A percentile compares a stretch with the other conserved stretches of the same genome.
These are phyloP conservation scores for Lepetodrilus schrolli DNA, from an alignment of 2,888 invertebrate genomes.

Conservation along the genomic window DNA sequence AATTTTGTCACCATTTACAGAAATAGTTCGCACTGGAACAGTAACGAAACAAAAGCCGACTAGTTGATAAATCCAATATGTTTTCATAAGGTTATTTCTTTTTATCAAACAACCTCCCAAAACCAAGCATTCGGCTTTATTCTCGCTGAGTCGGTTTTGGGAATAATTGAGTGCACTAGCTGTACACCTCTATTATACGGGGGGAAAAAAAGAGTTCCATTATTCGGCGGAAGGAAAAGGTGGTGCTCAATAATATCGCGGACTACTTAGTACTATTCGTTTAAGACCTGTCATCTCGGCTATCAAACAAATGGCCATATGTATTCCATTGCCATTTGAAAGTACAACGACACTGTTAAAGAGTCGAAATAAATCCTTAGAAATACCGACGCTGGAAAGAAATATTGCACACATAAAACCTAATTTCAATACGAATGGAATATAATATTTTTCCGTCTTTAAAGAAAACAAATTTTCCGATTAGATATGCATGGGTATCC, in stretches of 20 bases:
- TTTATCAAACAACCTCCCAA: too few species aligned
- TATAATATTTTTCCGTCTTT: constrained; percentile 13
- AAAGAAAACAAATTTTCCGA: constrained; percentile 17
- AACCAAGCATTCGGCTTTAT: too few species aligned
- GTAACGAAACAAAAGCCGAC: constrained; percentile 5
- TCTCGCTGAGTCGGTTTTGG: neutral
- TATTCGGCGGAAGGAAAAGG: constrained; percentile 23
- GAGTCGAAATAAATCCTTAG: neutral
- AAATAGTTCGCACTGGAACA: too few species aligned
- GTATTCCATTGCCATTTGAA: neutral
- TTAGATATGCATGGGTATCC: constrained; percentile 1
- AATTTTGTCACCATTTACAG: too few species aligned
- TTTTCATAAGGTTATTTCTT: constrained; percentile 7
- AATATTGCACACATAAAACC: constrained; percentile 1
- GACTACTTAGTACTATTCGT: neutral
- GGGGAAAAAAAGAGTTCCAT: constrained; percentile 2
- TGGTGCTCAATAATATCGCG: neutral
- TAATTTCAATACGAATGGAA: neutral
- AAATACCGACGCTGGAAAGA: neutral
- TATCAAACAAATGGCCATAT: neutral
- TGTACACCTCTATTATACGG: constrained; percentile 10
- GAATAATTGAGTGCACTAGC: constrained; percentile 11
- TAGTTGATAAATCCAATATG: constrained; percentile 25
- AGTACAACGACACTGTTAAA: neutral
- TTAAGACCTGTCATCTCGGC: neutral